A percentile compares a stretch with the other conserved stretches of the same genome.
Conservation (phyloP, 2,113 vertebrate species). For the Chamaea fasciata region DNA sequence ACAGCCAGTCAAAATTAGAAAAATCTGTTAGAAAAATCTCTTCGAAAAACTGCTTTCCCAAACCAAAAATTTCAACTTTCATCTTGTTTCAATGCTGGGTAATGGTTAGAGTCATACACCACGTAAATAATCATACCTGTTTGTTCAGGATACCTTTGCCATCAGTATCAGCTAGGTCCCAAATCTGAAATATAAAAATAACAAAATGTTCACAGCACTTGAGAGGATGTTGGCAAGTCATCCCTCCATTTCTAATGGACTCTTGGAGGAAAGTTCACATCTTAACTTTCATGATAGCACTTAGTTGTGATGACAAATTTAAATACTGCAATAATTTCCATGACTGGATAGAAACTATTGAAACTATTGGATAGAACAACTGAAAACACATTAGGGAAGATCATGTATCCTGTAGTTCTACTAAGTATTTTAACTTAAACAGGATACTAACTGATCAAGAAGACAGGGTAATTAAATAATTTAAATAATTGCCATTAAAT, state of each 20-base stretch:
- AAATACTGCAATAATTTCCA: background rate
- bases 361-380: background rate
- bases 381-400: background rate
- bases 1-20: background rate
- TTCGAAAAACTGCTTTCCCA: background rate
- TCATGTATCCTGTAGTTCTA: background rate
- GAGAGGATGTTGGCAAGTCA: background rate
- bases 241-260: background rate
- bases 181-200: slow-evolving; percentile 79
- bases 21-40: background rate
- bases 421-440: background rate
- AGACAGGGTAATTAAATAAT: background rate
- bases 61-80: background rate
- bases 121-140: slow-evolving; percentile 80
- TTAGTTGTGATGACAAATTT: background rate
- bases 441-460: background rate
- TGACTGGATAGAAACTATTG: background rate
- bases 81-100: background rate
- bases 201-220: background rate
- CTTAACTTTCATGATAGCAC: background rate
- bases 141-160: slow-evolving; percentile 92
- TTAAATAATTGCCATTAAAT: slow-evolving; percentile 2
- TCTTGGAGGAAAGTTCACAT: background rate
- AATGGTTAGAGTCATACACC: background rate
- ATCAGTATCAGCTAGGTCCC: slow-evolving; percentile 96